phyloP scores from a whole-genome alignment of 2,888 invertebrate genomes.

The Acleris emargana region DNA sequence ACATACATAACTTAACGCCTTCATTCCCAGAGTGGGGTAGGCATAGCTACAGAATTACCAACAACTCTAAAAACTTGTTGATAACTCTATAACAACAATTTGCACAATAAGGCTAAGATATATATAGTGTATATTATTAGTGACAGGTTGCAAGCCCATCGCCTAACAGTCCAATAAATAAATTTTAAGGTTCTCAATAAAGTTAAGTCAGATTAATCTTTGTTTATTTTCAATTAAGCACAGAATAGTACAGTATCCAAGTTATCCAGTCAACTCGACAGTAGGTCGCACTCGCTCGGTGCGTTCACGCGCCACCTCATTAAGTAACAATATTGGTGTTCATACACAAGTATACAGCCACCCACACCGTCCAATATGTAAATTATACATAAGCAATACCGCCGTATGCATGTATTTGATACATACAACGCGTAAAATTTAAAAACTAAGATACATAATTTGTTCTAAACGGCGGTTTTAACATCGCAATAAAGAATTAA shows the following conservation, averaged over 20 bases:
- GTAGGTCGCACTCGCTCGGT: conserved; percentile 62
- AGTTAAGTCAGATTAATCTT: conserved; percentile 69
- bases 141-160: too few relatives aligned
- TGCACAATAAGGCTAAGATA: too few relatives aligned
- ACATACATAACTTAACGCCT: too few relatives aligned
- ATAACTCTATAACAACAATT: too few relatives aligned
- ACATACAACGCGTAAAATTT: conserved; percentile 39
- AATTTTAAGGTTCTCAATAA: conserved; percentile 29
- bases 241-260: conserved; percentile 81
- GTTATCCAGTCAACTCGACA: conserved; percentile 74
- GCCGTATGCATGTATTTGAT: conserved; percentile 36
- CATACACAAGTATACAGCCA: conserved; percentile 48
- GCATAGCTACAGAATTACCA: too few relatives aligned
- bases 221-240: conserved; percentile 83
- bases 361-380: conserved; percentile 49
- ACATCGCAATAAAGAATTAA: conserved; percentile 47
- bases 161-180: too few relatives aligned
- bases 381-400: conserved; percentile 40
- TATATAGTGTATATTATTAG: too few relatives aligned
- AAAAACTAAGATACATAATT: conserved; percentile 61
- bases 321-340: conserved; percentile 56
- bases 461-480: conserved; percentile 64
- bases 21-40: too few relatives aligned
- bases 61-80: too few relatives aligned
- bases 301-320: conserved; percentile 51